Conservation (phyloP, 2,113 vertebrate genomes). For the Crotalus viridis region DNA sequence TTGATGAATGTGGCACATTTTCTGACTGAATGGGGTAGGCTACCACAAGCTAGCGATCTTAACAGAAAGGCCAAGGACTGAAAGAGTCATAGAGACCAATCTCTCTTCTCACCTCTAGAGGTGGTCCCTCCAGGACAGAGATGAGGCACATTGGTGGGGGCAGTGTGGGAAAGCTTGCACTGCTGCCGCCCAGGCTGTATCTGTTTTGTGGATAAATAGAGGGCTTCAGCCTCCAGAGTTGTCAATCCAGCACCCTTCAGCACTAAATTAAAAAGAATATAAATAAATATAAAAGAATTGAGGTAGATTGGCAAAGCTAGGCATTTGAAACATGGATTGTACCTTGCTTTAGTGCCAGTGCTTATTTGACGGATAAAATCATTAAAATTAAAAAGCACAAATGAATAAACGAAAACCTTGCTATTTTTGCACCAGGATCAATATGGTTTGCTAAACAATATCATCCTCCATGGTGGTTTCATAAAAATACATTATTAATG, state of each 20-base stretch:
- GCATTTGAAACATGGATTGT: conserved; percentile 44
- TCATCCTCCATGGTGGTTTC: not conserved
- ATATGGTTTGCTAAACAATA: conserved; percentile 18
- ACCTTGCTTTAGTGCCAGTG: conserved; percentile 54
- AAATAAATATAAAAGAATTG: conserved; percentile 65
- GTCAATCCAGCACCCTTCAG: conserved; percentile 74
- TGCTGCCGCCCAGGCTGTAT: conserved; percentile 71
- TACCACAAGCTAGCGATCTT: conserved; percentile 58
- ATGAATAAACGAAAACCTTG: conserved; percentile 38
- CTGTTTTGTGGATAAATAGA: conserved; percentile 73
- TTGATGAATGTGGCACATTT: not conserved
- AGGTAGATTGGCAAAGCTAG: conserved; percentile 61
- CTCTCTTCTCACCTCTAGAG: conserved; percentile 75
- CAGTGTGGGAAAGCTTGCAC: conserved; percentile 71
- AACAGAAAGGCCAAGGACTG: conserved; percentile 67
- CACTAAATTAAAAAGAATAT: conserved; percentile 74
- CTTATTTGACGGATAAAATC: conserved; percentile 51
- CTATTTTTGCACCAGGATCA: conserved; percentile 37
- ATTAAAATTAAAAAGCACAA: conserved; percentile 54
- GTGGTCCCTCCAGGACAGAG: conserved; percentile 73
- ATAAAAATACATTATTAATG: conserved; percentile 31
- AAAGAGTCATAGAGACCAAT: conserved; percentile 66
- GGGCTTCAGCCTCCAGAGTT: conserved; percentile 71
- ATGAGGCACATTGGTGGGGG: conserved; percentile 72
- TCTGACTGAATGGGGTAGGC: conserved; percentile 33